Base-by-base conservation (phyloP, 2,797 vertebrate genomes). In the Dromococcyx pavoninus region DNA sequence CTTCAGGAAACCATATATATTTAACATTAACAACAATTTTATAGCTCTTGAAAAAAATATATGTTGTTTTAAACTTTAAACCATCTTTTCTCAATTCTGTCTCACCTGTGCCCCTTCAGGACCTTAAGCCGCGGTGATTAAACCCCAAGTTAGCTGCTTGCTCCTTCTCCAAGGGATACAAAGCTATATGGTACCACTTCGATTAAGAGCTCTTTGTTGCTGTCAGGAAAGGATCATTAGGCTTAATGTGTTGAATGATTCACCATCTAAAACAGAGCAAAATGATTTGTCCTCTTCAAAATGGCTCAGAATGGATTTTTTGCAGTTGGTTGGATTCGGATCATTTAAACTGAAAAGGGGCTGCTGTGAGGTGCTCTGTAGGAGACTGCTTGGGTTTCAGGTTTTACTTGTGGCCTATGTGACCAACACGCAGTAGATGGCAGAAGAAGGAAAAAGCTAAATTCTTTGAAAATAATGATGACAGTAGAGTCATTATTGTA, bases 231-330 rank as follows among this genome's bases (percentile, higher is more conserved):
- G 58, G 53, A 64, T 92, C 23, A 15, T 92, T 90, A 58, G 4
- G 64, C 61, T 91, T 88, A 69, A 89, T 44, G 41, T 91, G 66
- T 71, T 84, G 74, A 92, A 56, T 41, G 62, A 91, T 74, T 93
- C 65, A 76, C 65, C 27, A 14, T 65, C 53, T 58, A 88, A 70
- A 77, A 83, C 61, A 74, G 4, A 69, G 53, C 28, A 28, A 62
- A 88, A 74, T 50, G 32, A 62, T 76, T 51, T 1, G 27, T 51
- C 33, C 54, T 91, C 46, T 93, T 71, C 60, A 46, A 66, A 77
- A 85, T 83, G 76, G 16, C 73, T 90, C 39, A 27, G 32, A 91
- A 91, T 61, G 81, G 82, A 84, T 92, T 53, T 46, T 46, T 46
- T 46, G 61, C 46, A n/a, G 58, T 92, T 67, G 75, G 72, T 86